Base-by-base conservation (phyloP, 2,888 invertebrate genomes). In the Suillia variegata region DNA sequence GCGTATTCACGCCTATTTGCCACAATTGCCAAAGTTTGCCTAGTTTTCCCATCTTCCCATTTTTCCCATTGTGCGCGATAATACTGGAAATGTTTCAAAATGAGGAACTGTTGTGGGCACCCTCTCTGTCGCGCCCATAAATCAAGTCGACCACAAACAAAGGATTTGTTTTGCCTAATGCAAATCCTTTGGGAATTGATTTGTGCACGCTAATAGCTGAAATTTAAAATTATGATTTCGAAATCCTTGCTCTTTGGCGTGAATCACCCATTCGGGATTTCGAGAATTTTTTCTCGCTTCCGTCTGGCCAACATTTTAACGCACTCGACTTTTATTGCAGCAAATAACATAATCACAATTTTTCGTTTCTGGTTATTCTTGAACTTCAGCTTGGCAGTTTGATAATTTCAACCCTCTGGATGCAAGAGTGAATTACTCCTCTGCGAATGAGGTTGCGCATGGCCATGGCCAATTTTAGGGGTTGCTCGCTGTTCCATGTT, bases 171-270 rank as follows among this genome's bases (percentile, higher is more conserved):
- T 61, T 55, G 24, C 42, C 55, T 52, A 59, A 51, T 48, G 62
- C 72, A 78, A 77, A 78, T 78, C 79, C 77, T 71, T 69, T 69
- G 78, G 71, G 77, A 78, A 78, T 78, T 76, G 78, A 78, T 78
- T 78, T 69, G 73, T 77, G 79, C 76, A 79, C 77, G 79, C 73
- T 76, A 78, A 78, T 78, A 77, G 76, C 63, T 62, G 68, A 70
- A 73, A 70, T 66, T 74, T 74, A 73, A n/a, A 75, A 74, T 72
- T 74, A 71, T 72, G 62, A 59, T 59, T 51, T 51, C 31, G 5
- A 33, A 33, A 48, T 31, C 12, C n/a, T 26, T 26, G 5, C 5
- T 26, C 10, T 26, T 26, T 26, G 26, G 26, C 26, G 10, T 26
- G 26, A 26, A 26, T 26, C 26, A 10, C 26, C 38, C 38, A 10